Conservation (phyloP, 1,140 invertebrate species). For the Penaeus japonicus region DNA sequence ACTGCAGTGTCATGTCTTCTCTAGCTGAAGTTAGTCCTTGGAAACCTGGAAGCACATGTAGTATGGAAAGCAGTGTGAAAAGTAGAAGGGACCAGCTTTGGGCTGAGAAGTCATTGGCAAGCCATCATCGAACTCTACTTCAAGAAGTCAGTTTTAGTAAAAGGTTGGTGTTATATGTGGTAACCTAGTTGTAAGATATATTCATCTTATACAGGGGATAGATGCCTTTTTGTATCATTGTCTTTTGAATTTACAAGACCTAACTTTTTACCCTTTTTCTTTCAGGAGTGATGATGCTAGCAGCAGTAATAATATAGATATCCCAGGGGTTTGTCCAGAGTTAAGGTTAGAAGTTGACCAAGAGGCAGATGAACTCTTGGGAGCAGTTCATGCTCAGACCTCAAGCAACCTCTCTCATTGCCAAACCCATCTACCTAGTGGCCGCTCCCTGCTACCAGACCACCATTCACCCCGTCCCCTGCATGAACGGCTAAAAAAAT, state of each 20-base stretch:
- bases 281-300: conserved; percentile 4
- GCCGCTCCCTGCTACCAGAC: neutral
- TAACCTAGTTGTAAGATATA: neutral
- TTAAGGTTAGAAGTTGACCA: conserved; percentile 57
- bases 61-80: neutral
- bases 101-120: conserved; percentile 17
- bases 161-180: neutral
- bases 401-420: neutral
- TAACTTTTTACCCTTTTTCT: neutral
- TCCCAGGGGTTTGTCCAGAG: conserved; percentile 19
- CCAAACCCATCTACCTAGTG: neutral
- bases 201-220: neutral
- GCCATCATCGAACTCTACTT: neutral
- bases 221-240: neutral
- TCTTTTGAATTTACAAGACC: neutral
- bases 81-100: conserved; percentile 29
- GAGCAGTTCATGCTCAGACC: conserved; percentile 51
- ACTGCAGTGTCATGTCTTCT: neutral
- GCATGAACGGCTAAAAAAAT: conserved; percentile 41
- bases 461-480: conserved; percentile 15
- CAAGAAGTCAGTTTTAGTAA: neutral
- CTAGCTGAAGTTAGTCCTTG: conserved; percentile 26
- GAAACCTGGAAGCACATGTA: conserved; percentile 35
- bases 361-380: conserved; percentile 59
- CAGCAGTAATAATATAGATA: neutral